A percentile compares a stretch with the other conserved stretches of the same genome.
These are phyloP conservation scores for Poecilia latipinna DNA, from an alignment of 2,113 vertebrate species.

Conservation along the genomic window DNA sequence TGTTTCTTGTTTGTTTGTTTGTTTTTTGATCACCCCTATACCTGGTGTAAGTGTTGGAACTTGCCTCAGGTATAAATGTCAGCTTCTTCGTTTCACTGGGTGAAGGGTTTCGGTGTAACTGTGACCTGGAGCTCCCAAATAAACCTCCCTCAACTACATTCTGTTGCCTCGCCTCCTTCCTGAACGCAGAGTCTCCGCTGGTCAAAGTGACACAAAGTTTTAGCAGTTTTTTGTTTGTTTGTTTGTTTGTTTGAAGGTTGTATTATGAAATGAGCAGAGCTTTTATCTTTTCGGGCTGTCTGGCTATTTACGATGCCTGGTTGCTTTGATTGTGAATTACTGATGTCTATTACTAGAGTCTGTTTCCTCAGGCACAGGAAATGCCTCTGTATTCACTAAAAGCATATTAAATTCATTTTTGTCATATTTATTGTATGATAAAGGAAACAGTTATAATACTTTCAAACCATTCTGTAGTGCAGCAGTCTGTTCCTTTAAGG, in stretches of 20 bases:
- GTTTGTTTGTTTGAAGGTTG: not conserved
- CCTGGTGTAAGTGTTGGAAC: too few species aligned
- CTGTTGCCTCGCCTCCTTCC: too few species aligned
- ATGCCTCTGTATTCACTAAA: not conserved
- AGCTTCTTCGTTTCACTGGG: too few species aligned
- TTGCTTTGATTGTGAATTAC: conserved; percentile 1
- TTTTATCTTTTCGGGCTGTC: conserved; percentile 20
- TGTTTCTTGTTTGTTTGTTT: too few species aligned
- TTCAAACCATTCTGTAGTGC: not conserved
- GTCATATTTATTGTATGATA: not conserved
- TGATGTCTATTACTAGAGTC: not conserved
- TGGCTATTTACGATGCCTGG: not conserved
- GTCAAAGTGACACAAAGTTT: too few species aligned
- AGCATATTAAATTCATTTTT: conserved; percentile 6
- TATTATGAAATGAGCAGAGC: not conserved
- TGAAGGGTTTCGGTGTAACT: too few species aligned
- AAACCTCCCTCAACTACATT: too few species aligned
- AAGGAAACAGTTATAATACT: not conserved
- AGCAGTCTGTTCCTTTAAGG: not conserved
- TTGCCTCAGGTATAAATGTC: too few species aligned
- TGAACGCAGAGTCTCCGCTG: too few species aligned
- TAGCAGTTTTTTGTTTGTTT: not conserved
- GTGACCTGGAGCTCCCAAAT: too few species aligned
- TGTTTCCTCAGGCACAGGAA: not conserved
- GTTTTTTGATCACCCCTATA: too few species aligned